Percentiles rank a stretch among this genome's conserved stretches.
Conservation (phyloP, 2,113 vertebrate species). For the Python bivittatus region DNA sequence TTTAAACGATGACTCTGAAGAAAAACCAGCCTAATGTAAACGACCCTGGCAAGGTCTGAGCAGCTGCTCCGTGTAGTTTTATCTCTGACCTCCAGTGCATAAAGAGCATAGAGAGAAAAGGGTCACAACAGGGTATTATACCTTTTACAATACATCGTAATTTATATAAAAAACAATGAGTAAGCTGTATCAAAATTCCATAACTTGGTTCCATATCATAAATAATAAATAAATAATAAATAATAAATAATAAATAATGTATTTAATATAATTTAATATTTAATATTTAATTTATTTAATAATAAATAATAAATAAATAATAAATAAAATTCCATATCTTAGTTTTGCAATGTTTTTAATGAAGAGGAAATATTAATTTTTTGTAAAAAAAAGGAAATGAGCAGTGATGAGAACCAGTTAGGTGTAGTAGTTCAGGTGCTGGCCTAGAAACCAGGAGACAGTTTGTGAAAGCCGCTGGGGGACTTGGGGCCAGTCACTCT, state of each 20-base stretch:
- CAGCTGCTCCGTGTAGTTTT: slow-evolving; percentile 76
- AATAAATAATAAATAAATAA: too few species aligned
- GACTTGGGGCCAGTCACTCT: not conserved
- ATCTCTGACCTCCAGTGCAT: slow-evolving; percentile 47
- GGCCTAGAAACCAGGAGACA: not conserved
- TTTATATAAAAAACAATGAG: not conserved
- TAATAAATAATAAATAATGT: too few species aligned
- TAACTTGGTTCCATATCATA: too few species aligned
- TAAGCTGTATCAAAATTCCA: not conserved
- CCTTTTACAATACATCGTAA: not conserved
- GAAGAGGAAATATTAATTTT: not conserved
- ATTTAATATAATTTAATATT: too few species aligned
- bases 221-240: too few species aligned
- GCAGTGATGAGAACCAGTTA: not conserved
- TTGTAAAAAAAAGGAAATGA: not conserved
- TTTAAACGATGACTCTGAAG: slow-evolving; percentile 82
- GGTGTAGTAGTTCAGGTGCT: not conserved
- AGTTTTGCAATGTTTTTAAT: not conserved
- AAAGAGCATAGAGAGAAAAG: slow-evolving; percentile 45
- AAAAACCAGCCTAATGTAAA: slow-evolving; percentile 80
- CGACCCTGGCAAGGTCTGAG: slow-evolving; percentile 66
- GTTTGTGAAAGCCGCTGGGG: not conserved
- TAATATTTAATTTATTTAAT: too few species aligned
- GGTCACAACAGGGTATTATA: slow-evolving; percentile 61
- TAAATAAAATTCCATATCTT: not conserved